Base-by-base conservation (phyloP, 2,888 invertebrate genomes). In the Cephus spinipes region DNA sequence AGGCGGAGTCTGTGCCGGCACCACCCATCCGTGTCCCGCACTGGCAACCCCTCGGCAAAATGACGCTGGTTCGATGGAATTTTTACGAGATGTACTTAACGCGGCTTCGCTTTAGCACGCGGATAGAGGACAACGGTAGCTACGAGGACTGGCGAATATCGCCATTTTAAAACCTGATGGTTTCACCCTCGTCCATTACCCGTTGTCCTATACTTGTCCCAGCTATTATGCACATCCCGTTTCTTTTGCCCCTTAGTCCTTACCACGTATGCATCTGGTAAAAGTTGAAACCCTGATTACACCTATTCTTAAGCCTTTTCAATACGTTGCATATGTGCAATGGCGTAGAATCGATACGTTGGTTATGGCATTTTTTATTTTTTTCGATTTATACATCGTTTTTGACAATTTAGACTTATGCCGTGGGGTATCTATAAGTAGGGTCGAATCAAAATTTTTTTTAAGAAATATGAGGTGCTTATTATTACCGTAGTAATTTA, bases 51-150 rank as follows among this genome's bases (percentile, higher is more conserved):
- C 79, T 85, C 85, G 85, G 87, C 84, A 91, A 91, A 90, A 90
- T 91, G 90, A 90, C 90, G 89, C 87, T 85, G 86, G 85, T 86
- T 83, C 87, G 86, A 85, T 87, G 90, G 89, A 90, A 91, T 90
- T 90, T 90, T 91, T 91, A 91, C 91, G 89, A 91, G 89, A 87
- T 85, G 88, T 90, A 90, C 88, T 91, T 91, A 90, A 90, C 90
- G 88, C 32, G 31, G 71, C 33, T 55, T 55, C 55, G 55, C 55
- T 55, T 55, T 55, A 23, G 55, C 55, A 55, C 55, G 55, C 55
- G 55, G 55, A 23, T 55, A 55, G 2, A 55, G 23, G 55, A 55
- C 55, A 55, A 55, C 55, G 55, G 55, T 55, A 55, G 55, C 55
- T 55, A 23, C 55, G 55, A 55, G 55, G 6, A 55, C 55, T 55